Conservation (phyloP, 2,888 invertebrate genomes). For the Rugalucina vietnamica region DNA sequence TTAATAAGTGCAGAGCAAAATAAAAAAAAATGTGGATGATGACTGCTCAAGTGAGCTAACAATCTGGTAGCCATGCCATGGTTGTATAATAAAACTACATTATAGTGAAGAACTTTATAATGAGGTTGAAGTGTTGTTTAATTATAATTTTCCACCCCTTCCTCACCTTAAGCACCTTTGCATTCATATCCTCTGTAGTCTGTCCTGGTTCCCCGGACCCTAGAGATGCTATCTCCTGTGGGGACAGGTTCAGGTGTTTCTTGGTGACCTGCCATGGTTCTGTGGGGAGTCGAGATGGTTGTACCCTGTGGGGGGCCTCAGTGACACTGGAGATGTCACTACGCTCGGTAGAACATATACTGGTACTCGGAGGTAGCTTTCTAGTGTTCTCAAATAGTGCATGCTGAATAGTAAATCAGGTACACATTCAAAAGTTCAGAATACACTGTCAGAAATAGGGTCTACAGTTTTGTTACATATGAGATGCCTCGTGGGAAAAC, state of each 20-base stretch:
- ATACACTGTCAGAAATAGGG: too few relatives aligned
- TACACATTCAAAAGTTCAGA: too few relatives aligned
- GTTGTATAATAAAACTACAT: too few relatives aligned
- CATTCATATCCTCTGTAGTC: constrained; percentile 64
- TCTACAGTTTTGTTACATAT: too few relatives aligned
- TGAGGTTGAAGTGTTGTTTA: too few relatives aligned
- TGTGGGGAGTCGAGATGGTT: constrained; percentile 65
- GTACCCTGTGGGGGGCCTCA: constrained; percentile 16
- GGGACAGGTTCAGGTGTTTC: constrained; percentile 73
- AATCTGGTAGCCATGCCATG: too few relatives aligned
- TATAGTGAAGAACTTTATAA: too few relatives aligned
- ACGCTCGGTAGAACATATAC: constrained; percentile 49
- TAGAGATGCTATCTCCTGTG: constrained; percentile 70
- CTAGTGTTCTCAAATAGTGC: constrained; percentile 67
- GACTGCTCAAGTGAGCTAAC: too few relatives aligned
- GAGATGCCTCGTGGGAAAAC: too few relatives aligned
- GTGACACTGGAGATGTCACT: constrained; percentile 28
- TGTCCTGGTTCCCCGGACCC: constrained; percentile 58
- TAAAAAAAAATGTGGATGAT: too few relatives aligned
- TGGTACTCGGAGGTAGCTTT: constrained; percentile 49
- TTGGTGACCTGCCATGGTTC: constrained; percentile 79
- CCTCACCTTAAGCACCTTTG: constrained; percentile 65
- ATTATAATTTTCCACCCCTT: neutral
- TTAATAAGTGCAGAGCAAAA: too few relatives aligned
- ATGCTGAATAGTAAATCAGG: too few relatives aligned